These are phyloP conservation scores for Drosophila bocqueti DNA, from an alignment of 1,140 invertebrate species.

Conservation along the genomic window DNA sequence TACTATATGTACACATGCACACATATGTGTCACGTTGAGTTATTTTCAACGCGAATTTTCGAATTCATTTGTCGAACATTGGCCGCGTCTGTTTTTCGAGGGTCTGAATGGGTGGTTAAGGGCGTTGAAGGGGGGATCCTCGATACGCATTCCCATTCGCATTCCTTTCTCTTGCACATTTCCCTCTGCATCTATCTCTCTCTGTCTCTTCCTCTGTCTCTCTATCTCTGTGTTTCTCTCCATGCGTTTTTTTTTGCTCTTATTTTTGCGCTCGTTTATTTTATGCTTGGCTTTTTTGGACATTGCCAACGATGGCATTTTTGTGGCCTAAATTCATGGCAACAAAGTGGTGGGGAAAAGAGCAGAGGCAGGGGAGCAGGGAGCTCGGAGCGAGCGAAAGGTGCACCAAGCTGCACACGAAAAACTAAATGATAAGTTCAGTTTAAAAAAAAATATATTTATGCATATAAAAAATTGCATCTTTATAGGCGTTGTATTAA, in stretches of 20 bases:
- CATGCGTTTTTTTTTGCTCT: slow-evolving; percentile 20
- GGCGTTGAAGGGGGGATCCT: slow-evolving; percentile 19
- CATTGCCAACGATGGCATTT: slow-evolving; percentile 78
- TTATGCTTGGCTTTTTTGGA: slow-evolving; percentile 66
- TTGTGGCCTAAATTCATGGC: slow-evolving; percentile 76
- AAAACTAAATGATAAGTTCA: neutral
- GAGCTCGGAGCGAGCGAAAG: slow-evolving; percentile 2
- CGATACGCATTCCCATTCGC: slow-evolving; percentile 69
- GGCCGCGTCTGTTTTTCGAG: slow-evolving; percentile 37
- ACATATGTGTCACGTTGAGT: slow-evolving; percentile 66
- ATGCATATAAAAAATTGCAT: too few relatives aligned
- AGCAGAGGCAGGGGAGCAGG: neutral
- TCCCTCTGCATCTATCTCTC: neutral
- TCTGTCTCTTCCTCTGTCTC: neutral
- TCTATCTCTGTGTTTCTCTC: slow-evolving; percentile 2
- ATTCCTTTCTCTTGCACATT: slow-evolving; percentile 63
- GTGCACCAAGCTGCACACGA: neutral
- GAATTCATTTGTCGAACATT: slow-evolving; percentile 77
- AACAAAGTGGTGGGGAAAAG: slow-evolving; percentile 13
- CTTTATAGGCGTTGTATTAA: too few relatives aligned
- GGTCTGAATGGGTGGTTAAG: neutral
- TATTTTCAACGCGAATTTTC: slow-evolving; percentile 78
- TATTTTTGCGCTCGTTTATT: slow-evolving; percentile 48
- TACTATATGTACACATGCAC: slow-evolving; percentile 24
- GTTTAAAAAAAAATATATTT: too few relatives aligned